Conservation (phyloP, 1,140 invertebrate genomes). For the Bombyx mandarina region DNA sequence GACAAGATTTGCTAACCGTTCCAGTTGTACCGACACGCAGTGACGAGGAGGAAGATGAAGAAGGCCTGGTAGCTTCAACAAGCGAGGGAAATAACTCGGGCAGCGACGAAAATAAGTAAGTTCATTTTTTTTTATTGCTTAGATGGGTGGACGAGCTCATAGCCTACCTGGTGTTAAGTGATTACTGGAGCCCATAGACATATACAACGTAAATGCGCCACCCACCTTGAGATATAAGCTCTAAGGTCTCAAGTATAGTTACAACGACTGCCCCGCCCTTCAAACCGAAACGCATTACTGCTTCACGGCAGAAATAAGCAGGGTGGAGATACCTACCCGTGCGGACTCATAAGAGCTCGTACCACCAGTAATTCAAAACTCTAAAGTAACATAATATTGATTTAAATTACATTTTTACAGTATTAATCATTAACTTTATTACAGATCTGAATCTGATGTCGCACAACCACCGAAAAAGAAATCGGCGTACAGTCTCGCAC, state of each 20-base stretch:
- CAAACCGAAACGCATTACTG: no score
- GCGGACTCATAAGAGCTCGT: no score
- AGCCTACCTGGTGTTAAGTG: no score
- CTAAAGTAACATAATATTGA: background rate
- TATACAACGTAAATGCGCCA: no score
- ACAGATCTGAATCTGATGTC: conserved; percentile 73
- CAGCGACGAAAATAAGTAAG: conserved; percentile 82
- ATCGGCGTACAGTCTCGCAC: conserved; percentile 95
- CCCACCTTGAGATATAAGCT: no score
- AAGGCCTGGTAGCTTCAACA: conserved; percentile 78
- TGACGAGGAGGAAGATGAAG: conserved; percentile 79
- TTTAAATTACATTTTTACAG: background rate
- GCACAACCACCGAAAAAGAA: conserved; percentile 82
- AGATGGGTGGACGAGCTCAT: no score
- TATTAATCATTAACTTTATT: conserved; percentile 13
- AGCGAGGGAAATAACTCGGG: conserved; percentile 87
- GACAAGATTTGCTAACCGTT: conserved; percentile 28
- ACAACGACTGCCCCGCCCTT: no score
- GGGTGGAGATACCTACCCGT: no score
- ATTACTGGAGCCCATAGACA: no score
- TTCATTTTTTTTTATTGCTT: conserved; percentile 9
- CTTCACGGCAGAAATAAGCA: no score
- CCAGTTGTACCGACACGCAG: conserved; percentile 60
- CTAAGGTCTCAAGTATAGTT: no score
- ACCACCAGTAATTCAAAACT: background rate